Base-by-base conservation (phyloP, 2,888 invertebrate genomes). In the Drosophila prolongata region DNA sequence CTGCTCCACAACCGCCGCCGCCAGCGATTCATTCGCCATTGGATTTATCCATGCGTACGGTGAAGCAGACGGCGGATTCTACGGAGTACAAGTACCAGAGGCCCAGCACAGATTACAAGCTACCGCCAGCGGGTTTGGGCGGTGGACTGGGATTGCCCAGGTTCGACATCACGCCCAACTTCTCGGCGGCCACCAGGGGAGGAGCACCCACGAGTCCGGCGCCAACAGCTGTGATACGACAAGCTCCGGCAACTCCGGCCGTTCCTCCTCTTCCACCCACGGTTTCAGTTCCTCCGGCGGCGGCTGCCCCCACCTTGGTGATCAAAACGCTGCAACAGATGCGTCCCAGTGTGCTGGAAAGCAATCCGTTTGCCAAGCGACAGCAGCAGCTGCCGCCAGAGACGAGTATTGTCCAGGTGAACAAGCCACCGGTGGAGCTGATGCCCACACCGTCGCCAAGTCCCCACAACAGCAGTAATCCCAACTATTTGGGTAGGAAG, bases 41-140 rank as follows among this genome's bases (percentile, higher is more conserved):
- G 68, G 98, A 98, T 92, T 93, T 98, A 57, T 97, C 97, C 0
- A 96, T 97, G 49, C 97, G 97, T 91, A 97, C 97, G 1, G 95
- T 97, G 0, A 95, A 97, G 90, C 97, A 97, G 55, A 95, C 97
- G 4, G 97, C 97, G 0, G 97, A 97, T 92, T 97, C 97, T 0
- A 97, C 97, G 1, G 95, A 96, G 38, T 88, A 85, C 66, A 88
- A 87, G 68, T 89, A 89, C 53, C 75, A 76, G 55, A 60, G 71
- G 30, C 68, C 74, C n/a, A 52, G 52, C 24, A 13, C 38, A 43
- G 58, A 62, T 6, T 42, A 72, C 30, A 53, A 55, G 43, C 38
- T 24, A 1, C 44, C 71, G 54, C 50, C 38, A 30, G 47, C 61
- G 53, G 58, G 75, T 77, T 73, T 75, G 82, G 60, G 77, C 75